These are phyloP conservation scores for Cochlearius cochlearius DNA, from an alignment of 2,113 vertebrate genomes.

Conservation along the genomic window DNA sequence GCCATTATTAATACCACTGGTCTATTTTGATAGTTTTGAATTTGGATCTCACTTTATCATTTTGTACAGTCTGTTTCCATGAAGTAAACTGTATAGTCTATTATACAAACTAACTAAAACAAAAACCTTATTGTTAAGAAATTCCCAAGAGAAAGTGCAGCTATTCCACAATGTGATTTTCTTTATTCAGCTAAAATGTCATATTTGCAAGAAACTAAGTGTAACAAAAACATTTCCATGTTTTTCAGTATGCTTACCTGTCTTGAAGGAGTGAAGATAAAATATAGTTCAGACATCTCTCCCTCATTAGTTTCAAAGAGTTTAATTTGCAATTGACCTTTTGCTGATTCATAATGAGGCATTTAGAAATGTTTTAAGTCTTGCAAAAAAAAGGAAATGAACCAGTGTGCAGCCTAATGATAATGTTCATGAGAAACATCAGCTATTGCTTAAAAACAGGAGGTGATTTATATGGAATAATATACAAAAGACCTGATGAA, in stretches of 20 bases:
- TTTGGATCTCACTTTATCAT: not conserved
- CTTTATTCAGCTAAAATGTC: conserved; percentile 17
- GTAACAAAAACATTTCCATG: not conserved
- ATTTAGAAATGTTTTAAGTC: conserved; percentile 14
- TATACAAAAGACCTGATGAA: not conserved
- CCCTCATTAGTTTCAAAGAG: not conserved
- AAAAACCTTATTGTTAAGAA: not conserved
- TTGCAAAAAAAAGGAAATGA: not conserved
- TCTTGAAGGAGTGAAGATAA: not conserved
- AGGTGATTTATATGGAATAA: not conserved
- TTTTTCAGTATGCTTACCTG: not conserved
- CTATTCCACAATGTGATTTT: not conserved
- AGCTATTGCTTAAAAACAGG: not conserved
- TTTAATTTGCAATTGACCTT: conserved; percentile 51
- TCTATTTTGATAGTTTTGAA: not conserved
- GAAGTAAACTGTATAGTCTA: not conserved
- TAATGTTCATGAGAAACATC: not conserved
- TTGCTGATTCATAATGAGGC: conserved; percentile 9
- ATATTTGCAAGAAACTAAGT: not conserved
- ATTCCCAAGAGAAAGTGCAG: not conserved
- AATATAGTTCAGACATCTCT: not conserved
- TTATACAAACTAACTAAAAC: not conserved
- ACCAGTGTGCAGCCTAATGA: not conserved
- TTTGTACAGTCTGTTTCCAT: not conserved
- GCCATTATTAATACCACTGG: not conserved